Evolutionary conservation across 2,888 invertebrate genomes (phyloP).

Genomic region (Acleris emargana): DNA sequence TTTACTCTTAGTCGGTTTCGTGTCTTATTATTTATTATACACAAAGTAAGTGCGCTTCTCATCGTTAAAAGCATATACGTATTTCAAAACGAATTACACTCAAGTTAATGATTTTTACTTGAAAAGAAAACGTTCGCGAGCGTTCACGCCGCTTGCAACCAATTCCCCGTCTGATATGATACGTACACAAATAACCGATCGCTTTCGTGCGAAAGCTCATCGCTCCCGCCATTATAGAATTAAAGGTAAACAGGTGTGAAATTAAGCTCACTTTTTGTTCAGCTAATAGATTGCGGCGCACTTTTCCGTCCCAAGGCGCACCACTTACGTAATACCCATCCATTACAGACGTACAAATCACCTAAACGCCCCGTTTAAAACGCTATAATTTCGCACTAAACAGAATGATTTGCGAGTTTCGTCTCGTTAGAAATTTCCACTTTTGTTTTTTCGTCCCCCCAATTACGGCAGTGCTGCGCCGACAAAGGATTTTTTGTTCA

Average conservation of each 20-base stretch:
- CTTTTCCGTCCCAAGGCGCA: constrained; percentile 65
- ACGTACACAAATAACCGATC: constrained; percentile 50
- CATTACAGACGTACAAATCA: constrained; percentile 72
- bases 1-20: too few relatives aligned
- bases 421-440: constrained; percentile 79
- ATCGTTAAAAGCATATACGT: constrained; percentile 16
- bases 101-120: constrained; percentile 31
- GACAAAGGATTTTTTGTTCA: constrained; percentile 70
- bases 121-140: constrained; percentile 40
- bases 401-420: constrained; percentile 77
- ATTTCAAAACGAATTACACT: constrained; percentile 34
- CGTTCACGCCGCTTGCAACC: constrained; percentile 21
- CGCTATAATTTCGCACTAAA: constrained; percentile 82
- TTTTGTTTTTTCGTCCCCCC: constrained; percentile 76
- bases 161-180: constrained; percentile 32
- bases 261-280: constrained; percentile 78
- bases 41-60: background rate
- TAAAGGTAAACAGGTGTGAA: constrained; percentile 82
- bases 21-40: too few relatives aligned
- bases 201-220: constrained; percentile 61
- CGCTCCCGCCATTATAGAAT: constrained; percentile 74
- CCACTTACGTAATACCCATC: constrained; percentile 70
- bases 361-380: constrained; percentile 77
- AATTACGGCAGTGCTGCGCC: constrained; percentile 69
- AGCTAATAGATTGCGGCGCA: constrained; percentile 75